These are phyloP conservation scores for Drosophila arizonae DNA, from an alignment of 1,140 invertebrate species.

Conservation along the genomic window DNA sequence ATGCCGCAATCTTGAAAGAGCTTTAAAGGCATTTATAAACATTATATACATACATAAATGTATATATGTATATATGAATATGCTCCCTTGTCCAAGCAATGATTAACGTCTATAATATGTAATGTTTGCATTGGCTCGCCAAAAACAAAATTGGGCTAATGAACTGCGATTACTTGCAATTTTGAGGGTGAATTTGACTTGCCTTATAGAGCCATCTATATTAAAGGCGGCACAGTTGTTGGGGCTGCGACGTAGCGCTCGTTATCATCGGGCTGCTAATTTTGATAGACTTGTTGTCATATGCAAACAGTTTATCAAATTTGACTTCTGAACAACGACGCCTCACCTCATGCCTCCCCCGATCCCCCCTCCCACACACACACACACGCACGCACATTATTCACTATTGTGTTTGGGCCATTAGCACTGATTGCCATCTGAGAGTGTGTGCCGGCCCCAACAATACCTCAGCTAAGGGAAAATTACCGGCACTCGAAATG, in stretches of 20 bases:
- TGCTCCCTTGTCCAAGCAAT: too few species aligned
- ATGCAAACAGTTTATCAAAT: slow-evolving; percentile 17
- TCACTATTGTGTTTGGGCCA: slow-evolving; percentile 15
- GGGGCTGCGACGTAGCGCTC: neutral
- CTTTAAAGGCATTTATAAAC: too few species aligned
- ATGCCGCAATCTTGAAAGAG: too few species aligned
- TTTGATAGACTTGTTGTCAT: slow-evolving; percentile 30
- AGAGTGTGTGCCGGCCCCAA: neutral
- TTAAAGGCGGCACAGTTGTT: neutral
- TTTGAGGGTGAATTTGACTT: slow-evolving; percentile 17
- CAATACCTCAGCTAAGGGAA: neutral
- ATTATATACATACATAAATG: too few species aligned
- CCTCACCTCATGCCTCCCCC: neutral
- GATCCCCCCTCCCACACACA: neutral
- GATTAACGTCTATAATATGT: slow-evolving; percentile 4
- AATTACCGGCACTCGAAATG: slow-evolving; percentile 6
- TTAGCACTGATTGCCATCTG: slow-evolving; percentile 29
- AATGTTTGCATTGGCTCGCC: slow-evolving; percentile 11
- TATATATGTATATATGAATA: too few species aligned
- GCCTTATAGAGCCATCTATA: slow-evolving; percentile 58
- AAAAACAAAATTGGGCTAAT: slow-evolving; percentile 45
- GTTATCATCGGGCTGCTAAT: slow-evolving; percentile 41
- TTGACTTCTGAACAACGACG: slow-evolving; percentile 6
- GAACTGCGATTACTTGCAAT: slow-evolving; percentile 70
- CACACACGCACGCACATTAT: slow-evolving; percentile 4